phyloP scores from a whole-genome alignment of 2,888 invertebrate genomes.

The Morpho deidamia region DNA sequence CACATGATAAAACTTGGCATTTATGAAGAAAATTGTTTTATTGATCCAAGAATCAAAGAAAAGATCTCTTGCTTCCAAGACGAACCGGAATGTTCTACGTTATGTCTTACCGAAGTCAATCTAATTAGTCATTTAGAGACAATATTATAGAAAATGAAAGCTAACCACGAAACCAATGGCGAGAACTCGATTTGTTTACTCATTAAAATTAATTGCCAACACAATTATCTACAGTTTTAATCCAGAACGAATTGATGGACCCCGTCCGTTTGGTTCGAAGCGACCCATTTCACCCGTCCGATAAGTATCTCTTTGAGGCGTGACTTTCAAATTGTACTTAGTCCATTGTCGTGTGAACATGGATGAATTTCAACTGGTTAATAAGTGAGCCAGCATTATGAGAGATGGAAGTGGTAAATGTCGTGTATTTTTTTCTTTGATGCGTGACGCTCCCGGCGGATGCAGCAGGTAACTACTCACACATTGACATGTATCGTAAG shows the following conservation, averaged over 20 bases:
- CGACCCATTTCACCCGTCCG: slow-evolving; percentile 30
- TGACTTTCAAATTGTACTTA: slow-evolving; percentile 27
- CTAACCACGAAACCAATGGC: not conserved
- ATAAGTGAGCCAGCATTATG: slow-evolving; percentile 43
- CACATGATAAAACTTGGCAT: not conserved
- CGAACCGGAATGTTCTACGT: not conserved
- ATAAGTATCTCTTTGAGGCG: slow-evolving; percentile 29
- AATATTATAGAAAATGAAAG: too few species aligned
- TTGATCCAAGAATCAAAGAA: not conserved
- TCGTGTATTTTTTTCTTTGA: slow-evolving; percentile 35
- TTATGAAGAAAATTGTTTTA: not conserved
- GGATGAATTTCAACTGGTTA: slow-evolving; percentile 30
- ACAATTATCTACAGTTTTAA: slow-evolving; percentile 47
- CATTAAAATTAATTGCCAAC: slow-evolving; percentile 53
- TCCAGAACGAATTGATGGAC: slow-evolving; percentile 43
- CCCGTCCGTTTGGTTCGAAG: slow-evolving; percentile 32
- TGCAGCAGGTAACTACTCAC: slow-evolving; percentile 68
- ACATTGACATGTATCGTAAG: slow-evolving; percentile 49
- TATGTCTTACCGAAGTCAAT: not conserved
- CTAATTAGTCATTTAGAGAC: not conserved
- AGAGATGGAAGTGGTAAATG: slow-evolving; percentile 48
- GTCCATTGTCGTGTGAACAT: slow-evolving; percentile 34
- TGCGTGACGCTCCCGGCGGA: slow-evolving; percentile 39
- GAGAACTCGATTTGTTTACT: slow-evolving; percentile 41
- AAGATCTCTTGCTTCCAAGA: not conserved